Conservation (phyloP, 2,888 invertebrate species). For the Acrobasis repandana region DNA sequence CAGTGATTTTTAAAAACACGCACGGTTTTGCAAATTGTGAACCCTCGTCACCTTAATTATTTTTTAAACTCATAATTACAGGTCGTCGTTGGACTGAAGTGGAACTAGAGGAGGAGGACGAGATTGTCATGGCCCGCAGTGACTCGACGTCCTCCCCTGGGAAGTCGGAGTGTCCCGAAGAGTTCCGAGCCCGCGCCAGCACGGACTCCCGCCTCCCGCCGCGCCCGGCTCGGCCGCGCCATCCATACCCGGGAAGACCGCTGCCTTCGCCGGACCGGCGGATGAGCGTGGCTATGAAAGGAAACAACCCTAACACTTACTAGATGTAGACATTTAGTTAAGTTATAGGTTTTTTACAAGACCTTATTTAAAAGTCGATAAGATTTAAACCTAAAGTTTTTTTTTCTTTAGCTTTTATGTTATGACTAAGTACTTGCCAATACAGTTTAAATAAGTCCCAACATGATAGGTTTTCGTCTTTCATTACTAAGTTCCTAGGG, state of each 20-base stretch:
- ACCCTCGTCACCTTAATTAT: no score
- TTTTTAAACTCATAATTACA: no score
- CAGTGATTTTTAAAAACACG: no score
- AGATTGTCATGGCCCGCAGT: slow-evolving; percentile 63
- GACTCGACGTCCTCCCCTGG: slow-evolving; percentile 70
- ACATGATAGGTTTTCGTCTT: no score
- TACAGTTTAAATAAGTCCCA: no score
- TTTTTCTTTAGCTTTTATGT: no score
- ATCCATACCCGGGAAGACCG: slow-evolving; percentile 63
- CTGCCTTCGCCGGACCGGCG: slow-evolving; percentile 84
- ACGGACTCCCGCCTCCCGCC: slow-evolving; percentile 85
- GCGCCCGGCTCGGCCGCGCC: slow-evolving; percentile 83
- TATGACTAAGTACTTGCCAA: no score
- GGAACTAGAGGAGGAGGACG: slow-evolving; percentile 84
- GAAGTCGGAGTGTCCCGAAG: slow-evolving; percentile 58
- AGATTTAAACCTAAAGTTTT: no score
- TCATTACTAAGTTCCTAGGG: no score
- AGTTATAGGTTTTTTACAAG: no score
- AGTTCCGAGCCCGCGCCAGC: slow-evolving; percentile 89
- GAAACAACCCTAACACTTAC: slow-evolving; percentile 82
- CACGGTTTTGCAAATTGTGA: no score
- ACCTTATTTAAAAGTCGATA: no score
- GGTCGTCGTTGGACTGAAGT: slow-evolving; percentile 85
- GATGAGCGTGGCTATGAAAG: slow-evolving; percentile 91
- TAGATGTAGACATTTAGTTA: slow-evolving; percentile 30